Base-by-base conservation (phyloP, 2,797 vertebrate genomes). In the Danio kyathit region DNA sequence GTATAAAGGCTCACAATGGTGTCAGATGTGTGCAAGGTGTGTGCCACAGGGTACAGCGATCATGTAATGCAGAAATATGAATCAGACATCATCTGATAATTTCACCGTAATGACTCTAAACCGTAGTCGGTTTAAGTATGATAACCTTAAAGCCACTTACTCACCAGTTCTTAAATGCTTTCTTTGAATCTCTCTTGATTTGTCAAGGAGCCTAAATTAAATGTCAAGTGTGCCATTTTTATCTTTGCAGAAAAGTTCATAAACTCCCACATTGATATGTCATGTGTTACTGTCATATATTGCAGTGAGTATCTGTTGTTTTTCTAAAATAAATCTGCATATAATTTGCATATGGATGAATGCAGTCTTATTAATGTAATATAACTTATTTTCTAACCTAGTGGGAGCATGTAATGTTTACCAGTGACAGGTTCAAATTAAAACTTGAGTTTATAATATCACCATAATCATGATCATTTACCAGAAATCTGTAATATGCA, bases 331-430 rank as follows among this genome's bases (percentile, higher is more conserved):
- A 17, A 48, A 67, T 77, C 40, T 77, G 75, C 63, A 67, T 67
- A 48, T 57, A 46, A 67, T 77, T 41, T 77, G 75, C 63, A 67
- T 67, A 48, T 57, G 46, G 51, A 77, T 48, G 52, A 46, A 57
- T 38, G 19, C 19, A 17, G 19, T 67, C 14, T 1, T 48, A 46
- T 76, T 66, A 41, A 46, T 44, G 13, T 56, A 66, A 44, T 44
- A 54, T 13, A 44, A 14, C 16, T 29, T 29, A 1, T 3, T 29
- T 29, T 29, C 29, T 29, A 43, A 43, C 44, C 38, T 65, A 65
- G 12, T 6, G 8, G 29, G 48, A 64, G 21, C 48, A 51, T 54
- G 48, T 16, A 6, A 52, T 14, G 38, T 17, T 49, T 49, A 60
- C 38, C 44, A 38, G 7, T 75, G 44, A 40, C 10, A n/a, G 46